Evolutionary conservation across 2,888 invertebrate genomes (phyloP).

Genomic region (Eurytoma adleriae): DNA sequence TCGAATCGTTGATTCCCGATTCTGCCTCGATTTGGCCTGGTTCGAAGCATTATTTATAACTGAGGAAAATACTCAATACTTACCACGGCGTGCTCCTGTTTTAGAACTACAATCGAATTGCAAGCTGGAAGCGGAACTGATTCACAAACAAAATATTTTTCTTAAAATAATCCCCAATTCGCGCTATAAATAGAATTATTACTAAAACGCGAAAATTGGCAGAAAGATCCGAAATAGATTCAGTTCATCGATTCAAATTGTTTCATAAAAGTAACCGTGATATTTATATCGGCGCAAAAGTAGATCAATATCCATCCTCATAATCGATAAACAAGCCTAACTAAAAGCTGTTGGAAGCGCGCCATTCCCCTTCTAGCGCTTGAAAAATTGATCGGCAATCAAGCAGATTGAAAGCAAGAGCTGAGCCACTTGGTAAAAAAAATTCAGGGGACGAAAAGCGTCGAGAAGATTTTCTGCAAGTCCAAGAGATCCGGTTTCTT

Average conservation of each 20-base stretch:
- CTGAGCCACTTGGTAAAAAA: neutral
- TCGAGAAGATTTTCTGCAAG: neutral
- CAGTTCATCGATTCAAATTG: too few relatives aligned
- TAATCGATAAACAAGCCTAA: too few relatives aligned
- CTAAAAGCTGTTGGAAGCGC: too few relatives aligned
- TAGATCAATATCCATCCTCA: too few relatives aligned
- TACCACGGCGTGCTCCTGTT: neutral
- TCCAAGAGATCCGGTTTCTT: neutral
- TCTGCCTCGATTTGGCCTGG: conserved; percentile 11
- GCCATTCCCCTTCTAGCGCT: neutral
- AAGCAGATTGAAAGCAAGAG: neutral
- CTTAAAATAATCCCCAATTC: neutral
- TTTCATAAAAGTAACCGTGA: too few relatives aligned
- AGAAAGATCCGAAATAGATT: too few relatives aligned
- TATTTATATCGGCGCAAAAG: too few relatives aligned
- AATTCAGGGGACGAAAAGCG: conserved; percentile 3
- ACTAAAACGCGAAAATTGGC: too few relatives aligned
- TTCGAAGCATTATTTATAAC: conserved; percentile 35
- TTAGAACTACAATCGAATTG: neutral
- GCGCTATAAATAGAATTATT: too few relatives aligned
- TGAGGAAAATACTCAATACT: conserved; percentile 11
- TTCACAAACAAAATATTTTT: neutral
- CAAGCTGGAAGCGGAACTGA: conserved; percentile 3
- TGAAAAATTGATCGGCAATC: conserved; percentile 16
- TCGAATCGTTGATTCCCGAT: neutral